Percentiles rank a stretch among this genome's conserved stretches.
Evolutionary conservation across 1,140 invertebrate species (phyloP).

Genomic region (Macrostomum lignano): DNA sequence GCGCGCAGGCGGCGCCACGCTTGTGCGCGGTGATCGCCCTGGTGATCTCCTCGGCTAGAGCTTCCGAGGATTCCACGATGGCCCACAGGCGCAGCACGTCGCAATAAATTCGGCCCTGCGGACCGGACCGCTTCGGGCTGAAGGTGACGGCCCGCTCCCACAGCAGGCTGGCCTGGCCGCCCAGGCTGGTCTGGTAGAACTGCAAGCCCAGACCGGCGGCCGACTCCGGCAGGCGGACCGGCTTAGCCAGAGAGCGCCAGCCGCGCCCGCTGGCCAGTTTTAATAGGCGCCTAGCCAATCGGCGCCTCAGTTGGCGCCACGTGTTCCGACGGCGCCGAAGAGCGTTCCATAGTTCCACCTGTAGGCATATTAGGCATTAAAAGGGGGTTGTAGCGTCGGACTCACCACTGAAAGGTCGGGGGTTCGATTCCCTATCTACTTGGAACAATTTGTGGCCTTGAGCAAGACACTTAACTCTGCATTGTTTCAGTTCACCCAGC

Average conservation of each 20-base stretch:
- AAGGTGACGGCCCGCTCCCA: slow-evolving; percentile 20
- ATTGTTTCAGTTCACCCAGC: too few species aligned
- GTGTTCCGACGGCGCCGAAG: too few species aligned
- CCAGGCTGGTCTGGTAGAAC: slow-evolving; percentile 13
- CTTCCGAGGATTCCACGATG: slow-evolving; percentile 14
- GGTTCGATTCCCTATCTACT: too few species aligned
- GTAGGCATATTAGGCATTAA: too few species aligned
- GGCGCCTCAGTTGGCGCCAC: slow-evolving; percentile 10
- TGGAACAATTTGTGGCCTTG: too few species aligned
- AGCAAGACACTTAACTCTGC: too few species aligned
- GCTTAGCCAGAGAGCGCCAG: slow-evolving; percentile 10
- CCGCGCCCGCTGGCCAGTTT: slow-evolving; percentile 15
- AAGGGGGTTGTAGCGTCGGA: too few species aligned
- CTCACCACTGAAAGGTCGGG: too few species aligned
- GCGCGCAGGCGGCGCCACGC: slow-evolving; percentile 12
- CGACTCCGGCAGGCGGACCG: slow-evolving; percentile 10
- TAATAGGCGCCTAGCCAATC: slow-evolving; percentile 12
- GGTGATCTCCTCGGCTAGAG: slow-evolving; percentile 10
- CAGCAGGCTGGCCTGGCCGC: slow-evolving; percentile 12
- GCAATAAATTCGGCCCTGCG: slow-evolving; percentile 14
- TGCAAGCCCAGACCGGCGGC: too few species aligned
- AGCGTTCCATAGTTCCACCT: too few species aligned
- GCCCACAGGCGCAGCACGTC: slow-evolving; percentile 20
- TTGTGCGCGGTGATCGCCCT: slow-evolving; percentile 14
- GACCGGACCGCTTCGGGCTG: slow-evolving; percentile 13